Evolutionary conservation across 2,113 vertebrate species (phyloP).

Genomic region (Coreoperca whiteheadi): DNA sequence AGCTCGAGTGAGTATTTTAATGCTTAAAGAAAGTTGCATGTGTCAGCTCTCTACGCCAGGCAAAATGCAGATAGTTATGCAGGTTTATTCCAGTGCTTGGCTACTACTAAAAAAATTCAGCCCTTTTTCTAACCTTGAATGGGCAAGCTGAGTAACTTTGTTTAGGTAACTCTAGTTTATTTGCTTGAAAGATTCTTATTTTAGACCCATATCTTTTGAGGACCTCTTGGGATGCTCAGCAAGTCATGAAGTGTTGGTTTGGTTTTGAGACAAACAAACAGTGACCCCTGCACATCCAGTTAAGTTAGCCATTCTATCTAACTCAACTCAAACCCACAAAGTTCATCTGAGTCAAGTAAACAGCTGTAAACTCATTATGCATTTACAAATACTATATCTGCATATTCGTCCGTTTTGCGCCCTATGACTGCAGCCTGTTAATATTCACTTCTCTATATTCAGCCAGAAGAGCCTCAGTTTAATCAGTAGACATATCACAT

Average conservation of each 20-base stretch:
- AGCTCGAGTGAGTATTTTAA: conserved; percentile 49
- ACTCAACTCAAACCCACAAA: conserved; percentile 16
- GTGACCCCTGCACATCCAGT: conserved; percentile 18
- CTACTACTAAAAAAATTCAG: conserved; percentile 18
- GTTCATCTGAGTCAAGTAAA: conserved; percentile 21
- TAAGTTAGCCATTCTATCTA: conserved; percentile 4
- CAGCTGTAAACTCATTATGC: conserved; percentile 32
- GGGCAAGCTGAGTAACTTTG: conserved; percentile 13
- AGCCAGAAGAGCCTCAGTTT: neutral
- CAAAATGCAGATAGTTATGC: conserved; percentile 44
- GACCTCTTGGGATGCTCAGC: conserved; percentile 6
- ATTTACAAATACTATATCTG: neutral
- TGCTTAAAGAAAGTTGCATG: conserved; percentile 50
- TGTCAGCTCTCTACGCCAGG: conserved; percentile 42
- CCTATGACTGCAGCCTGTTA: neutral
- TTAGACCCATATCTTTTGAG: neutral
- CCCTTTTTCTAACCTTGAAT: conserved; percentile 31
- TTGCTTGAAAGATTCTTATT: conserved; percentile 6
- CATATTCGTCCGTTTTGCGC: neutral
- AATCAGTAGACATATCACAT: neutral
- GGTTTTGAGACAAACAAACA: conserved; percentile 31
- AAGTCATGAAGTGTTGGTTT: neutral
- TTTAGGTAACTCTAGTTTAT: conserved; percentile 13
- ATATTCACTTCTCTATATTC: neutral
- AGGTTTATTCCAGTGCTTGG: conserved; percentile 32